A percentile compares a stretch with the other conserved stretches of the same genome.
These are phyloP conservation scores for Mongoloraphidia duomilia DNA, from an alignment of 2,888 invertebrate genomes.

Conservation along the genomic window DNA sequence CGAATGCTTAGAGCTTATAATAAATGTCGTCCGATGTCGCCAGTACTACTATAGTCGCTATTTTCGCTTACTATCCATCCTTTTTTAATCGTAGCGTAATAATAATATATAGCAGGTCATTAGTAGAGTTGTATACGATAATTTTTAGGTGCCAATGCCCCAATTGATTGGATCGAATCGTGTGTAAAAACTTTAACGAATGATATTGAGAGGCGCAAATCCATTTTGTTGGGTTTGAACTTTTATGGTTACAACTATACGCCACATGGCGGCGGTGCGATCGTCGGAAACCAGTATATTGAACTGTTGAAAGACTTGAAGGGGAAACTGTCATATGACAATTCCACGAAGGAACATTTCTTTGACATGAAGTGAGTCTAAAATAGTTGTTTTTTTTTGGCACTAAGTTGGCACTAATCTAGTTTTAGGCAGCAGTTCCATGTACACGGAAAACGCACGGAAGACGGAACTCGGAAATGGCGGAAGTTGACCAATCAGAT, in stretches of 20 bases:
- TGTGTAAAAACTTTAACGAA: constrained; percentile 64
- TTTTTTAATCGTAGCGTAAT: no score
- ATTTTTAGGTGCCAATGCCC: constrained; percentile 70
- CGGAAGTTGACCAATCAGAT: no score
- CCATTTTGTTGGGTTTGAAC: constrained; percentile 80
- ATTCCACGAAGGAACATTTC: constrained; percentile 67
- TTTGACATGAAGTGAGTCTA: constrained; percentile 65
- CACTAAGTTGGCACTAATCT: no score
- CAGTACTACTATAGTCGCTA: no score
- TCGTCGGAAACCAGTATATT: constrained; percentile 65
- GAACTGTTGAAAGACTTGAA: constrained; percentile 59
- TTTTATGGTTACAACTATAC: constrained; percentile 88
- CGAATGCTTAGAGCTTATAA: no score
- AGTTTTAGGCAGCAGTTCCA: no score
- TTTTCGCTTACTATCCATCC: no score
- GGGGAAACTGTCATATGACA: constrained; percentile 63
- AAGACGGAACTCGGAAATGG: no score
- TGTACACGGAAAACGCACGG: no score
- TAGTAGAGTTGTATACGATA: neutral
- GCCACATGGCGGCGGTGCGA: constrained; percentile 66
- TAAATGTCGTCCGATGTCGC: no score
- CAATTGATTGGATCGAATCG: constrained; percentile 64
- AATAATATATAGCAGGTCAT: no score
- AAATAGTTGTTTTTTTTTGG: neutral
- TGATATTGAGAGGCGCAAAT: constrained; percentile 44